These are phyloP conservation scores for Urocyon cinereoargenteus DNA, from an alignment of 2,797 vertebrate genomes.

Conservation along the genomic window DNA sequence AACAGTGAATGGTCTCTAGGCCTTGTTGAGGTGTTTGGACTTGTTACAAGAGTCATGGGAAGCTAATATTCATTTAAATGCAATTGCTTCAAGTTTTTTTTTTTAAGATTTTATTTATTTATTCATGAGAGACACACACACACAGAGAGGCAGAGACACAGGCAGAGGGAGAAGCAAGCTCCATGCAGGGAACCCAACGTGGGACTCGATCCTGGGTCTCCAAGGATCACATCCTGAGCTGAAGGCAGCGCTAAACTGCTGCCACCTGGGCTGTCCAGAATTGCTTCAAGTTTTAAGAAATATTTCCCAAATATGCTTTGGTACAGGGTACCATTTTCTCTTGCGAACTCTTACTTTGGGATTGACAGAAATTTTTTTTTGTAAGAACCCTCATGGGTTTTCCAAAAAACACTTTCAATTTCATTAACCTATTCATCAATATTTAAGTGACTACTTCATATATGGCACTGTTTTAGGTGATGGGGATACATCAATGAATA, in stretches of 20 bases:
- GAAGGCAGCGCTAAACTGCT: too few species aligned
- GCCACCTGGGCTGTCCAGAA: background rate
- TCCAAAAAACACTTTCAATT: conserved; percentile 6
- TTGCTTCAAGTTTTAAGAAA: background rate
- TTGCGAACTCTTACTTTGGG: background rate
- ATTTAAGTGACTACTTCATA: background rate
- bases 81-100: background rate
- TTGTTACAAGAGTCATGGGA: background rate
- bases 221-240: too few species aligned
- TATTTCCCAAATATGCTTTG: background rate
- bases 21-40: background rate
- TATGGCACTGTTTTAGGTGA: background rate
- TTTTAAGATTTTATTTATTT: too few species aligned
- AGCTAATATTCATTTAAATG: background rate
- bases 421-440: background rate
- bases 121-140: too few species aligned
- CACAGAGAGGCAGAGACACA: too few species aligned
- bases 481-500: background rate
- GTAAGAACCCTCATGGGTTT: background rate
- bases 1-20: background rate
- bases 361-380: background rate
- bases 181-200: too few species aligned
- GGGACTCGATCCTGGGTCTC: too few species aligned
- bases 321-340: background rate
- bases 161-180: too few species aligned